phyloP scores from a whole-genome alignment of 2,113 vertebrate species.

The Petromus typicus region DNA sequence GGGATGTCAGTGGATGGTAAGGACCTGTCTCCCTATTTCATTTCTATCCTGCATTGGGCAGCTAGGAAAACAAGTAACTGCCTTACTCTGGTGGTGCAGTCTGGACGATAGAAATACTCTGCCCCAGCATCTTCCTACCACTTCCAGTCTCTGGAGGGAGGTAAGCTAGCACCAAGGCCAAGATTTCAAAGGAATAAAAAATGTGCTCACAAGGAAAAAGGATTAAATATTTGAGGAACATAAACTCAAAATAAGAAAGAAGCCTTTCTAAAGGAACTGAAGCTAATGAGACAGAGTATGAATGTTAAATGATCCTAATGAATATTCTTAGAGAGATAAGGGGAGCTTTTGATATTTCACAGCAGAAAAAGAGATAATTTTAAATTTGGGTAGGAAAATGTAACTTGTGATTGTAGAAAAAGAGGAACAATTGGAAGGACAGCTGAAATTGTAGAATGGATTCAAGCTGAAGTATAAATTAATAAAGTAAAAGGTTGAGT shows the following conservation, averaged over 20 bases:
- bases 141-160: not conserved
- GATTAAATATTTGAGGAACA: conserved; percentile 19
- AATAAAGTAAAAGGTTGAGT: not conserved
- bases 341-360: conserved; percentile 7
- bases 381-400: not conserved
- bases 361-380: conserved; percentile 16
- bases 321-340: conserved; percentile 21
- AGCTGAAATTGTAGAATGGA: not conserved
- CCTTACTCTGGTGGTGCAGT: not conserved
- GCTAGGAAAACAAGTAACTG: not conserved
- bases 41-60: not conserved
- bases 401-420: not conserved
- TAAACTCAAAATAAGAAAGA: conserved; percentile 22
- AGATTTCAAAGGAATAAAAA: conserved; percentile 1
- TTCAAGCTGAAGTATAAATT: not conserved
- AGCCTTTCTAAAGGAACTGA: not conserved
- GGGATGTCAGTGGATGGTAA: not conserved
- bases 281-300: conserved; percentile 1
- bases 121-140: not conserved
- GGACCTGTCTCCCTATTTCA: not conserved
- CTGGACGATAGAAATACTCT: not conserved
- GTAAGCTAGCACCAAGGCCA: not conserved
- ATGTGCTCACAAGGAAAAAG: not conserved
- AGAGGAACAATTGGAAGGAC: not conserved
- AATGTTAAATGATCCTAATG: conserved; percentile 36